These are phyloP conservation scores for Tiphia femorata DNA, from an alignment of 2,888 invertebrate genomes.

Conservation along the genomic window DNA sequence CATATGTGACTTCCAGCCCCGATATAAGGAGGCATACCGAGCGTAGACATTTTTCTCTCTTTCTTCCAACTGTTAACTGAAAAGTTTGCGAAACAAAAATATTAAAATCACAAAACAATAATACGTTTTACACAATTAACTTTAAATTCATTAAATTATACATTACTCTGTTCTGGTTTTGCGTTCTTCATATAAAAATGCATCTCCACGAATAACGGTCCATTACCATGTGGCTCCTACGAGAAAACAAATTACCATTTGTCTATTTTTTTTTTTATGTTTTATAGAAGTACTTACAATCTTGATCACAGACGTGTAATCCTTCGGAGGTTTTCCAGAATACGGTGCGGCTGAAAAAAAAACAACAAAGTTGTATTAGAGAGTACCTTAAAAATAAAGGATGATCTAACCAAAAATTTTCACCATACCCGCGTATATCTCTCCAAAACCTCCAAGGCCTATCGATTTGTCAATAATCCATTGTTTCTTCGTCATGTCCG, in stretches of 20 bases:
- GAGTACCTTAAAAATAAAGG: not conserved
- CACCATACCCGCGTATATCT: constrained; percentile 84
- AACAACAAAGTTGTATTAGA: constrained; percentile 9
- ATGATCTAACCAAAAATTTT: not conserved
- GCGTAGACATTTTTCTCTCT: constrained; percentile 75
- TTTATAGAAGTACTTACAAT: constrained; percentile 83
- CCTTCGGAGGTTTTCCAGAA: constrained; percentile 69
- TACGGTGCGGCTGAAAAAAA: constrained; percentile 69
- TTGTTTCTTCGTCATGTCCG: constrained; percentile 81
- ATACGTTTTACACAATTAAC: not conserved
- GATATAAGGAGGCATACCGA: constrained; percentile 89
- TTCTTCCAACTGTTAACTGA: constrained; percentile 81
- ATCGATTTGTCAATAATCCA: constrained; percentile 92
- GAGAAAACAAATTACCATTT: constrained; percentile 35
- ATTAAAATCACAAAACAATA: not conserved
- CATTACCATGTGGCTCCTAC: constrained; percentile 93
- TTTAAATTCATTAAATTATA: not conserved
- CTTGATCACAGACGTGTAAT: constrained; percentile 82
- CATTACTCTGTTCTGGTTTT: constrained; percentile 77
- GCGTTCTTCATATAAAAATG: constrained; percentile 88
- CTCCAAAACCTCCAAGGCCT: constrained; percentile 94
- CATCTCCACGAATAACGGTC: constrained; percentile 94
- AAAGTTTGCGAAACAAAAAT: constrained; percentile 8
- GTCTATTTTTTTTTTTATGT: no score
- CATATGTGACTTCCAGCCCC: constrained; percentile 87